Conservation (phyloP, 2,888 invertebrate genomes). For the Agrochola circellaris region DNA sequence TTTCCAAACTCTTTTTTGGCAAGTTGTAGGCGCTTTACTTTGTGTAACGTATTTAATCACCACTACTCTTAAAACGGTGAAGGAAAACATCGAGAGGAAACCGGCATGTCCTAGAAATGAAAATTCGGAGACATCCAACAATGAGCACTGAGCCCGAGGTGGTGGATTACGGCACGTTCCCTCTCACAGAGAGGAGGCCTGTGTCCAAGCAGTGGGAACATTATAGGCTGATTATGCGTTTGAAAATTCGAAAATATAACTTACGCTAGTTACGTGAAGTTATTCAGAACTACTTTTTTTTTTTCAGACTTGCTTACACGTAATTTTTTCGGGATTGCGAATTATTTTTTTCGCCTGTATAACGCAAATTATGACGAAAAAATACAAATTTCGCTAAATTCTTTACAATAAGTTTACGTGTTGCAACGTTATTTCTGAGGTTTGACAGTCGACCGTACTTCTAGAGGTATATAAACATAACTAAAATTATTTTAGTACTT, state of each 20-base stretch:
- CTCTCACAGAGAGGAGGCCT: too few relatives aligned
- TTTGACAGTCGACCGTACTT: not conserved
- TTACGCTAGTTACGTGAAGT: not conserved
- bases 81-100: too few relatives aligned
- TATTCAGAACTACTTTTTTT: not conserved
- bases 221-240: too few relatives aligned
- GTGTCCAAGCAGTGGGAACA: too few relatives aligned
- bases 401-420: not conserved
- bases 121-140: too few relatives aligned
- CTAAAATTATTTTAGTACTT: conserved; percentile 19
- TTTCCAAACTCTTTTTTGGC: too few relatives aligned
- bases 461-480: not conserved
- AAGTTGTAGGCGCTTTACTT: too few relatives aligned
- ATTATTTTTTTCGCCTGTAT: not conserved
- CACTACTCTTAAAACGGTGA: too few relatives aligned
- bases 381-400: not conserved
- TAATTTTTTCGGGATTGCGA: not conserved
- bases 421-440: not conserved
- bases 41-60: too few relatives aligned
- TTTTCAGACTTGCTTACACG: not conserved
- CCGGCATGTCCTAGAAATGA: too few relatives aligned
- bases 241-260: not conserved
- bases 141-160: too few relatives aligned
- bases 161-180: too few relatives aligned
- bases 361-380: not conserved